Evolutionary conservation across 2,797 vertebrate genomes (phyloP), one percentile per base, ranked within the genome.

Genomic region (Cynodonichthys magdalenae): DNA sequence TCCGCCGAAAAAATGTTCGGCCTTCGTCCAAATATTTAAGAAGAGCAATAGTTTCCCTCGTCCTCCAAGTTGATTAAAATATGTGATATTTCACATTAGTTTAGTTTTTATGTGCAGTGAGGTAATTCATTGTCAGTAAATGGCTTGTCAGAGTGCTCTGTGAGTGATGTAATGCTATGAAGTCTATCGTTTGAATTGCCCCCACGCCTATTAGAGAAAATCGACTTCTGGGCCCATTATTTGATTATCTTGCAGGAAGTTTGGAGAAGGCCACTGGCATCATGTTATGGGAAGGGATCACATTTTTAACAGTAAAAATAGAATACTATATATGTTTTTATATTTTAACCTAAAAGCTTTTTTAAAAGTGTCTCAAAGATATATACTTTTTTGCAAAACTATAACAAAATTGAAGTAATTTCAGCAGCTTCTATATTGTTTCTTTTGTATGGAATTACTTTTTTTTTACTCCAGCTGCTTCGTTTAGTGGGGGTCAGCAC

Each of bases 1-100:
- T 76, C 87, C 74, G 87, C 78, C 82, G 75, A 90, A 89, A 90
- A 89, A 89, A 88, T 63, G 79, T 86, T 84, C 88, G 87, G 90
- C 91, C 69, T 64, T 27, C 68, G 56, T 93, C 93, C 92, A 93
- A 91, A 90, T 88, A 83, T 91, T 92, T 90, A 70, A 91, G 83
- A 66, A 81, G 74, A 85, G 85, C 85, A 82, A 89, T 90, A 90
- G 84, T 85, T 84, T 89, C 74, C 47, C 54, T 77, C 70, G 56
- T 83, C 78, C 68, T 85, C 79, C 85, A 90, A 93, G 92, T 92
- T 94, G 91, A 94, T 93, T 93, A 92, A 93, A 94, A 93, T 94
- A 92, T 92, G 88, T 78, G 86, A 89, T 93, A 92, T 92, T 93
- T 93, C 86, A 88, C 91, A 94, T 94, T 92, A 94, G 92, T 92